Evolutionary conservation across 1,140 invertebrate species (phyloP), one percentile per base, ranked within the genome.

Genomic region (Musca vetustissima): DNA sequence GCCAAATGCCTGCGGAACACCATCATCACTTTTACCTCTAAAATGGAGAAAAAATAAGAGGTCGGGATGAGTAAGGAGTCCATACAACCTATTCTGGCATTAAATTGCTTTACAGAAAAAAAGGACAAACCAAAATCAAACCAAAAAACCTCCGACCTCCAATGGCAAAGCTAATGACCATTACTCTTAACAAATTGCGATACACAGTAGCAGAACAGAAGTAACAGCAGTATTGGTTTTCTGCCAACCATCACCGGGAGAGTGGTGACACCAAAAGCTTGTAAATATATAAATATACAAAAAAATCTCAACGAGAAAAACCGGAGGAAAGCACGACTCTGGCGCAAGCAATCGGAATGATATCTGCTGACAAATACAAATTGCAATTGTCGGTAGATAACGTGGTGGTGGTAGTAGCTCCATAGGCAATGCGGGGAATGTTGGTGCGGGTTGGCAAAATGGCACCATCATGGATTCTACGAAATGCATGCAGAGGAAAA

Each of bases 281-380:
- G 28, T 36, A 61, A 36, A 61, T 36, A 61, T 61, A 43, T 36
- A 36, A 61, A 61, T 43, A 61, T 43, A 43, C n/a, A n/a, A n/a
- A n/a, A n/a, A 43, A 43, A 43, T 43, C 36, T 43, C 36, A 43
- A 43, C 36, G 36, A 9, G 11, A 43, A 43, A 36, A 61, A 61
- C 36, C n/a, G 4, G 49, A 52, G 17, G 21, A 52, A 52, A 52
- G 49, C 28, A 36, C n/a, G n/a, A n/a, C n/a, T n/a, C n/a, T n/a
- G n/a, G n/a, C n/a, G n/a, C n/a, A n/a, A n/a, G 49, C 21, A 52
- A 43, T 43, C 36, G 36, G 6, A 43, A 43, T 43, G 49, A 52
- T 28, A 61, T 61, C 36, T 61, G 57, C 57, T 61, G 57, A 61
- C 57, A 61, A 61, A 61, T 61, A 61, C 19, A 61, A 61, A 61